Conservation (phyloP, 2,888 invertebrate genomes). For the Eumerus sabulonum region DNA sequence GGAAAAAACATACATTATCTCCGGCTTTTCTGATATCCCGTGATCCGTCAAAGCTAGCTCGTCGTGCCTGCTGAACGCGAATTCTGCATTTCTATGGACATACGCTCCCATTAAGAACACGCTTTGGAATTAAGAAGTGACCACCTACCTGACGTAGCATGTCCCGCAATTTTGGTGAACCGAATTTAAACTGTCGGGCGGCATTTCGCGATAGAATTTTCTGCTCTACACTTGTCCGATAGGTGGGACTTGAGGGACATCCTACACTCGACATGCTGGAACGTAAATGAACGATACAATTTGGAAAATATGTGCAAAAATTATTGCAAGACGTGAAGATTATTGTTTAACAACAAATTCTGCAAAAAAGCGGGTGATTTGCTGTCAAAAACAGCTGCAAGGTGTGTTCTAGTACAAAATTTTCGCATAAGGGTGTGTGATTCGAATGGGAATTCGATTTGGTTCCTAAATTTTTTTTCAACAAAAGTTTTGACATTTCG, state of each 20-base stretch:
- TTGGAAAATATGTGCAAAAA: no score
- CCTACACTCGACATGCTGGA: slow-evolving; percentile 45
- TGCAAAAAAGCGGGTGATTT: neutral
- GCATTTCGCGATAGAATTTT: slow-evolving; percentile 73
- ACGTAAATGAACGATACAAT: no score
- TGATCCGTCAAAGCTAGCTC: slow-evolving; percentile 69
- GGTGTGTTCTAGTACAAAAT: neutral
- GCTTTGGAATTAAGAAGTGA: neutral
- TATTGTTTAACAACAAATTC: slow-evolving; percentile 24
- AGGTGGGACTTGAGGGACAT: slow-evolving; percentile 69
- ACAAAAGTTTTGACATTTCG: no score
- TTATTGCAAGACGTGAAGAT: no score
- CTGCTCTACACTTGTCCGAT: slow-evolving; percentile 74
- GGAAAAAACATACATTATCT: slow-evolving; percentile 52
- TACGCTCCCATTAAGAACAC: slow-evolving; percentile 8
- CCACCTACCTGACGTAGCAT: slow-evolving; percentile 74
- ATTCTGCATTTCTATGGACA: slow-evolving; percentile 75
- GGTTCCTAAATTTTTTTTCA: no score
- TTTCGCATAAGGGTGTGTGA: no score
- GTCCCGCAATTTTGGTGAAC: slow-evolving; percentile 74
- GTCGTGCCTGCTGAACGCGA: slow-evolving; percentile 74
- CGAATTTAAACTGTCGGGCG: slow-evolving; percentile 73
- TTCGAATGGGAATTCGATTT: no score
- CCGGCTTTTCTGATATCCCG: slow-evolving; percentile 51
- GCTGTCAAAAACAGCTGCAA: slow-evolving; percentile 17